These are phyloP conservation scores for Mustelus asterias DNA, from an alignment of 2,113 vertebrate species.

Conservation along the genomic window DNA sequence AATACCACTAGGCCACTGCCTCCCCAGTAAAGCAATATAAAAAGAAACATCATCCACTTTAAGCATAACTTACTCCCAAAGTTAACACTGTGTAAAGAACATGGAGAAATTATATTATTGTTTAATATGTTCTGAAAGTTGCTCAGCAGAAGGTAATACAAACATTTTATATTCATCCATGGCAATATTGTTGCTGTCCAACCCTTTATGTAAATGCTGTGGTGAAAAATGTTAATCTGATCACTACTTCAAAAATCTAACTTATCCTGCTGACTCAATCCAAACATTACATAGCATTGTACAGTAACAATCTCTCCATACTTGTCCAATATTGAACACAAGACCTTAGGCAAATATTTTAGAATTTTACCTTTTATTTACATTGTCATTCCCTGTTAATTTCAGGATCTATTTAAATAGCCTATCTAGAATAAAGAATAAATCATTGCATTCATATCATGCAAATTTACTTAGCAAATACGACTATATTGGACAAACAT, in stretches of 20 bases:
- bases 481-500: not conserved
- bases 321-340: not conserved
- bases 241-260: not conserved
- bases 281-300: not conserved
- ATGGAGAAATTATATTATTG: not conserved
- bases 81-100: not conserved
- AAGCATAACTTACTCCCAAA: not conserved
- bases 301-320: not conserved
- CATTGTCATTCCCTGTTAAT: not conserved
- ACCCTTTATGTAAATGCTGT: not conserved
- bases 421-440: not conserved
- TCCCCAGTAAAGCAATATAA: no score
- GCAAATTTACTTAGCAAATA: not conserved
- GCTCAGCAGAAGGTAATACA: not conserved
- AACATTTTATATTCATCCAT: not conserved
- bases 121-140: not conserved
- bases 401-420: not conserved
- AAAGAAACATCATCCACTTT: no score
- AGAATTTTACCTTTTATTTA: not conserved
- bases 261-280: not conserved
- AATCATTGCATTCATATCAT: not conserved
- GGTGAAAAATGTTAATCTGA: not conserved
- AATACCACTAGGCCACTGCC: no score
- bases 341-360: not conserved
- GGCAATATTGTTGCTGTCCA: not conserved